Evolutionary conservation across 2,113 vertebrate species (phyloP), one percentile per base, ranked within the genome.

Genomic region (Arothron firmamentum): DNA sequence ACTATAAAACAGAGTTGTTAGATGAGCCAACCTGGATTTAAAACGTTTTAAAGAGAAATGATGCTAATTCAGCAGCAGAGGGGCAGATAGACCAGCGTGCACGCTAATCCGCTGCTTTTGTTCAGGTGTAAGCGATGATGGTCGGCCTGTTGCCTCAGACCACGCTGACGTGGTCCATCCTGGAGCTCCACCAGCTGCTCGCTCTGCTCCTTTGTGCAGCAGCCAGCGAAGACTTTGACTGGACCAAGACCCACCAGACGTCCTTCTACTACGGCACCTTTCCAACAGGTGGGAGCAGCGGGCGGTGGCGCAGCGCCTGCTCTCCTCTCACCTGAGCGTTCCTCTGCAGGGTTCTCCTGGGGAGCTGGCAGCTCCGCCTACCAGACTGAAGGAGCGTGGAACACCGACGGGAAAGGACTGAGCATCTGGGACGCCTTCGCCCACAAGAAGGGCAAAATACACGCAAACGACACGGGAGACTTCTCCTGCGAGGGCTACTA

Each of bases 371-470:
- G 92, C 21, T 96, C 95, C 0, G 94, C 95, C 7, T 96, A 94
- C 78, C 95, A 95, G 87, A 95, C 92, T 0, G 94, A 97, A 75
- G 95, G 94, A 1, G 93, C 93, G 3, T 96, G 95, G 95, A 91
- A 96, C 78, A 75, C 84, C 16, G 94, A 94, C 1, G 93, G 94
- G 6, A 96, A 96, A 87, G 95, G 93, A 6, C 84, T 88, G 11
- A 96, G 94, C 75, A 95, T 96, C 79, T 96, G 95, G 94, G 94
- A 96, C 2, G 58, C 51, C 15, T 96, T 97, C 28, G 89, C 92
- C 0, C 94, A 92, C 75, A 81, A 77, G 6, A 90, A 84, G 47
- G 93, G 92, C 9, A 92, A 85, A 45, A 91, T 92, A 48, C 52
- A 85, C 0, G 75, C 75, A 14, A 93, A 92, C 0, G 88, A 93